Percentiles rank a stretch among this genome's conserved stretches.
Evolutionary conservation across 2,797 vertebrate species (phyloP).

Genomic region (Melanotaenia maccullochi): DNA sequence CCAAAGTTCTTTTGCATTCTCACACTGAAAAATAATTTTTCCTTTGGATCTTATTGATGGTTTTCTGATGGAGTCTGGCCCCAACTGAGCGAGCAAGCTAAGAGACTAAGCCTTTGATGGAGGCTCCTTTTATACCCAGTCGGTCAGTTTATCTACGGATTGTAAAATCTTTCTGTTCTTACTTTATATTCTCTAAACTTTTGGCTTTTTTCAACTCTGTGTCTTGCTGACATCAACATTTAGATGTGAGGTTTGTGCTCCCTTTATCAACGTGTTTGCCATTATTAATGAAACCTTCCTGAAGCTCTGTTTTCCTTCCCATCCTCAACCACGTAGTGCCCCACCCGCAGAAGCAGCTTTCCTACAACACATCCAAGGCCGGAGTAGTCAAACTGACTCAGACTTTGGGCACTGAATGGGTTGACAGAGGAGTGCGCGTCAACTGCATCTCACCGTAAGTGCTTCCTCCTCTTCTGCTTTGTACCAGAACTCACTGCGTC

Average conservation of each 20-base stretch:
- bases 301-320: neutral
- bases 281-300: neutral
- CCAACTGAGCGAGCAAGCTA: too few species aligned
- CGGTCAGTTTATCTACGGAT: too few species aligned
- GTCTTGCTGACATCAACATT: too few species aligned
- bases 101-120: too few species aligned
- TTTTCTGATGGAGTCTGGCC: too few species aligned
- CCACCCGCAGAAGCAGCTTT: slow-evolving; percentile 87
- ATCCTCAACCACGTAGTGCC: slow-evolving; percentile 72
- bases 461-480: slow-evolving; percentile 7
- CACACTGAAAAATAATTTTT: too few species aligned
- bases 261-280: neutral
- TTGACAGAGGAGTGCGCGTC: slow-evolving; percentile 84
- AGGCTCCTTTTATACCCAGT: too few species aligned
- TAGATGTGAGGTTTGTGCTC: neutral
- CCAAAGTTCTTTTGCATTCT: too few species aligned
- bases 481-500: slow-evolving; percentile 17
- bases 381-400: slow-evolving; percentile 88
- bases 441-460: slow-evolving; percentile 89
- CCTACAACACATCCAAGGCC: slow-evolving; percentile 85
- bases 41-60: too few species aligned
- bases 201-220: too few species aligned
- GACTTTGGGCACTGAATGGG: slow-evolving; percentile 85
- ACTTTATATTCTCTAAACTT: too few species aligned
- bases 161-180: too few species aligned